Base-by-base conservation (phyloP, 2,113 vertebrate genomes). In the Neolamprologus brichardi region DNA sequence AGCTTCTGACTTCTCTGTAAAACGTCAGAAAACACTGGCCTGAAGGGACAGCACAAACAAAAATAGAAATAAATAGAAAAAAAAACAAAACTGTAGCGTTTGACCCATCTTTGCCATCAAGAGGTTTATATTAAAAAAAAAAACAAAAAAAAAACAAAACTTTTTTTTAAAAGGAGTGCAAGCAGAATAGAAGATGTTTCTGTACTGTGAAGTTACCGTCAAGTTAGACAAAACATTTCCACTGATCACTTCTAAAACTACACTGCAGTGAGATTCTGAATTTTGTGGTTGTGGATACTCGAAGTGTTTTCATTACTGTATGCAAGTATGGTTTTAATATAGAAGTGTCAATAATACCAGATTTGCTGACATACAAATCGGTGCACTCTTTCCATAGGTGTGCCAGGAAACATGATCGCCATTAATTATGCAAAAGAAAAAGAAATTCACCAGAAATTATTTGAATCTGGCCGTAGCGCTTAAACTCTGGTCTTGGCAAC, bases 1-100 rank as follows among this genome's bases (percentile, higher is more conserved):
- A 95, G 95, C 94, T 96, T 96, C 96, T 96, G 96, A 96, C 96
- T 96, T 97, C 95, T 97, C 96, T 97, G 95, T 96, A 96, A 94
- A 92, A 97, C 92, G 87, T 95, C 97, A 96, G 96, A 96, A 96
- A 90, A 54, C 88, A 91, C 88, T 93, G 91, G 96, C 88, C 94
- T 96, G 93, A 94, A 91, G 94, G 78, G 88, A 79, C 81, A 32
- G 87, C 84, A 86, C 67, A 67, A 54, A 62, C 30, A 49, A 79
- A 4, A 72, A 28, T 11, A 7, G 10, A 75, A 46, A 7, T 17
- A 41, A 62, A 64, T 25, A 70, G 10, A 13, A n/a, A 23, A 51
- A 28, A 5, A 79, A 5, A 8, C 6, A 7, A 30, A 54, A 4
- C 13, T 72, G 67, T 25, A 32, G 15, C 2, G 0, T 79, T 72